These are phyloP conservation scores for Eustalomyia histrio DNA, from an alignment of 2,888 invertebrate species.

Conservation along the genomic window DNA sequence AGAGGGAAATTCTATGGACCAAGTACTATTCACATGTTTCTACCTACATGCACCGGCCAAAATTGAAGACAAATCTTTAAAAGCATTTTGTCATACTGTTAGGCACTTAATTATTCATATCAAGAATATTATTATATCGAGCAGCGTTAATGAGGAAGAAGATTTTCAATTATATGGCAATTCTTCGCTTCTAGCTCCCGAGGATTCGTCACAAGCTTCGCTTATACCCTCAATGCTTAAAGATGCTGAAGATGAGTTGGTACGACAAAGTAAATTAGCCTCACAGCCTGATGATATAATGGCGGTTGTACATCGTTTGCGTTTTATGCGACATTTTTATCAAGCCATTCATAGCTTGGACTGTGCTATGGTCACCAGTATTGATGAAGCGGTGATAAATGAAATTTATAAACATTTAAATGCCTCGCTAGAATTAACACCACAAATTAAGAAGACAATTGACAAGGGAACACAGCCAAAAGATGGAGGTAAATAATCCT, in stretches of 20 bases:
- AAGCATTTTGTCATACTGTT: constrained; percentile 91
- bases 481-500: constrained; percentile 76
- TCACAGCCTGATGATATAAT: constrained; percentile 82
- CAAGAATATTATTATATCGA: constrained; percentile 92
- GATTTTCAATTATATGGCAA: constrained; percentile 95
- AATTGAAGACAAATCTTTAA: constrained; percentile 90
- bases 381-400: constrained; percentile 81
- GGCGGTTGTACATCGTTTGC: constrained; percentile 88
- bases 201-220: constrained; percentile 87
- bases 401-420: constrained; percentile 91
- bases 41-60: constrained; percentile 94
- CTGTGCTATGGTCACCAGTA: constrained; percentile 80
- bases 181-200: constrained; percentile 88
- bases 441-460: constrained; percentile 88
- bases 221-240: constrained; percentile 90
- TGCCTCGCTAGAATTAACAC: constrained; percentile 90
- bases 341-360: constrained; percentile 83
- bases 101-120: constrained; percentile 94
- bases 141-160: constrained; percentile 95
- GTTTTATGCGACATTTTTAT: constrained; percentile 92
- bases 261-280: constrained; percentile 82
- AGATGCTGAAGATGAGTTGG: constrained; percentile 93
- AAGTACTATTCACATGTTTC: constrained; percentile 97
- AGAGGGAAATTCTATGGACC: constrained; percentile 97
- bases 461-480: constrained; percentile 86